Evolutionary conservation across 1,140 invertebrate genomes (phyloP).

Genomic region (Leguminivora glycinivorella): DNA sequence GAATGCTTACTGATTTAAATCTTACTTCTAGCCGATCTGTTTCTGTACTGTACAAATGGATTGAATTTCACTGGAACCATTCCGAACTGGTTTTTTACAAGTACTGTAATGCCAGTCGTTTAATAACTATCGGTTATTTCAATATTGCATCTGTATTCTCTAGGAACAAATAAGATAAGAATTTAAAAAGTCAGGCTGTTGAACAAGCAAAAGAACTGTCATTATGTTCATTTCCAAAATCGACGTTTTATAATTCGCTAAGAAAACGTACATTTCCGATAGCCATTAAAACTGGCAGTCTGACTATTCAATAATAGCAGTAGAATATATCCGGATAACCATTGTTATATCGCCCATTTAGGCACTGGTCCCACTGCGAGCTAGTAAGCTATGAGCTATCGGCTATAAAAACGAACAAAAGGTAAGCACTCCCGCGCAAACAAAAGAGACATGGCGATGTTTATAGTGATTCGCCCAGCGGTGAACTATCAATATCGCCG

Average conservation of each 20-base stretch:
- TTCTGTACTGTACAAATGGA: slow-evolving; percentile 13
- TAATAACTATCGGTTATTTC: slow-evolving; percentile 2
- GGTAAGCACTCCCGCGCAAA: too few species aligned
- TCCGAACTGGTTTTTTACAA: background rate
- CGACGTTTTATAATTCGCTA: background rate
- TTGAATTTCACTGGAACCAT: background rate
- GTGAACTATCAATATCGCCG: too few species aligned
- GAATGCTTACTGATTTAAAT: slow-evolving; percentile 2
- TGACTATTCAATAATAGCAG: background rate
- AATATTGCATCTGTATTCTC: background rate
- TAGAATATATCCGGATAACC: background rate
- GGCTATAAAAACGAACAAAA: too few species aligned
- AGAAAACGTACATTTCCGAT: background rate
- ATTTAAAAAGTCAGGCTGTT: too few species aligned
- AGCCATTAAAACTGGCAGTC: background rate
- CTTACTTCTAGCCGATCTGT: background rate
- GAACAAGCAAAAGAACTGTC: too few species aligned
- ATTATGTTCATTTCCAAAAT: too few species aligned
- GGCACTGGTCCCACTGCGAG: too few species aligned
- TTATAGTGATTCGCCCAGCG: too few species aligned
- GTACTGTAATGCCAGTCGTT: background rate
- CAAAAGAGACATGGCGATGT: too few species aligned
- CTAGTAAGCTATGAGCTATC: too few species aligned
- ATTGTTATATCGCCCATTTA: too few species aligned
- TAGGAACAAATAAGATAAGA: too few species aligned